Evolutionary conservation across 2,888 invertebrate genomes (phyloP).

Genomic region (Drosophila rubida): DNA sequence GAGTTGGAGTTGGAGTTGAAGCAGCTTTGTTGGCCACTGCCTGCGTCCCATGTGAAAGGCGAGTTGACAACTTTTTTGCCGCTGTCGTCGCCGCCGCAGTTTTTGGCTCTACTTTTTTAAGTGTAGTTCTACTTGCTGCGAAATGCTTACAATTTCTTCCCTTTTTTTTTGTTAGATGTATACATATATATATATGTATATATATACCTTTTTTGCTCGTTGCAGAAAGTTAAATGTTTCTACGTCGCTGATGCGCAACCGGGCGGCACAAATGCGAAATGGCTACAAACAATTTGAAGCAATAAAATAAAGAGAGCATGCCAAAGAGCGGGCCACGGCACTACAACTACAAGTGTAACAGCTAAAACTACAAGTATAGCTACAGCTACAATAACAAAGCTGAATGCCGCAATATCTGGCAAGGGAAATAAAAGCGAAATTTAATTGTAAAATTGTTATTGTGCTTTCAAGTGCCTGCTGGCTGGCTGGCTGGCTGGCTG

Average conservation of each 20-base stretch:
- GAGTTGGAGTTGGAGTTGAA: conserved; percentile 8
- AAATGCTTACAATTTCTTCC: conserved; percentile 52
- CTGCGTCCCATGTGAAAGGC: conserved; percentile 51
- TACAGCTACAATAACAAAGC: conserved; percentile 27
- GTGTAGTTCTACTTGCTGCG: conserved; percentile 69
- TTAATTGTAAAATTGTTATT: conserved; percentile 79
- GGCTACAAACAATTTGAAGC: conserved; percentile 80
- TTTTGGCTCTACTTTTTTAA: conserved; percentile 67
- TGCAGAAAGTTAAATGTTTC: conserved; percentile 76
- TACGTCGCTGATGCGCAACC: conserved; percentile 76
- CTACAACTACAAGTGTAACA: conserved; percentile 37
- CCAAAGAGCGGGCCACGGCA: conserved; percentile 12
- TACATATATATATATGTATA: not conserved
- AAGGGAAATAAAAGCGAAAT: conserved; percentile 72
- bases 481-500: conserved; percentile 1
- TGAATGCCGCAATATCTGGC: conserved; percentile 62
- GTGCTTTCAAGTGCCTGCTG: conserved; percentile 51
- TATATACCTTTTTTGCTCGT: conserved; percentile 41
- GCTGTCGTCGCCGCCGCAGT: conserved; percentile 51
- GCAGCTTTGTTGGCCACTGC: conserved; percentile 25
- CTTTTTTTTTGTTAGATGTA: not conserved
- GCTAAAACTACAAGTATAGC: conserved; percentile 26
- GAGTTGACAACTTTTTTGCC: conserved; percentile 72
- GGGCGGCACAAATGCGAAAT: conserved; percentile 79
- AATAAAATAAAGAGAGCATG: conserved; percentile 79